Conservation (phyloP, 2,888 invertebrate genomes). For the Clepsis dumicolana region DNA sequence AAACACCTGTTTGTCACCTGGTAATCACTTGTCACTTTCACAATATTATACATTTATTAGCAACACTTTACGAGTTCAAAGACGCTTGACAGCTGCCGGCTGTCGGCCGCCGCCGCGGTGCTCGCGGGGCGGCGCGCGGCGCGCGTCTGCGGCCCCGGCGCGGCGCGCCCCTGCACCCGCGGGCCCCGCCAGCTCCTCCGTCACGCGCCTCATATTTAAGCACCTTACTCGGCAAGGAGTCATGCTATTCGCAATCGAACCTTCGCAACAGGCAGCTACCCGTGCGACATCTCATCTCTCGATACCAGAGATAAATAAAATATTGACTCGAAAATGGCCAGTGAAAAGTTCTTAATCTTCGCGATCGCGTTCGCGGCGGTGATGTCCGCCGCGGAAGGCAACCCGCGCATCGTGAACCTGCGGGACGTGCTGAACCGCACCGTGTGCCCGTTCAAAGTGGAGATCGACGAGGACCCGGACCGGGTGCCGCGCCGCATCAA, state of each 20-base stretch:
- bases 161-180: not conserved
- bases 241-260: slow-evolving; percentile 63
- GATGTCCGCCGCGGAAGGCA: slow-evolving; percentile 49
- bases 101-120: slow-evolving; percentile 44
- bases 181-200: slow-evolving; percentile 27
- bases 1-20: slow-evolving; percentile 2
- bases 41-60: not conserved
- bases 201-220: slow-evolving; percentile 15
- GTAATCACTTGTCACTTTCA: slow-evolving; percentile 30
- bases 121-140: slow-evolving; percentile 38
- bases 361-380: slow-evolving; percentile 48
- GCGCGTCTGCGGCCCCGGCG: slow-evolving; percentile 17
- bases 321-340: slow-evolving; percentile 36
- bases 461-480: slow-evolving; percentile 61
- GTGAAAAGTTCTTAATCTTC: slow-evolving; percentile 46
- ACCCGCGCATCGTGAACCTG: slow-evolving; percentile 60
- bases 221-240: slow-evolving; percentile 34
- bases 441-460: slow-evolving; percentile 72
- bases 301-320: not conserved
- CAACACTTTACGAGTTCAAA: slow-evolving; percentile 1
- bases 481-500: slow-evolving; percentile 76
- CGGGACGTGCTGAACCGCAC: slow-evolving; percentile 66
- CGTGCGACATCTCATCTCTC: slow-evolving; percentile 29
- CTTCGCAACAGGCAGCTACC: slow-evolving; percentile 54
- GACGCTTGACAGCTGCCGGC: slow-evolving; percentile 21